Base-by-base conservation (phyloP, 2,113 vertebrate genomes). In the Actinemys pallida region DNA sequence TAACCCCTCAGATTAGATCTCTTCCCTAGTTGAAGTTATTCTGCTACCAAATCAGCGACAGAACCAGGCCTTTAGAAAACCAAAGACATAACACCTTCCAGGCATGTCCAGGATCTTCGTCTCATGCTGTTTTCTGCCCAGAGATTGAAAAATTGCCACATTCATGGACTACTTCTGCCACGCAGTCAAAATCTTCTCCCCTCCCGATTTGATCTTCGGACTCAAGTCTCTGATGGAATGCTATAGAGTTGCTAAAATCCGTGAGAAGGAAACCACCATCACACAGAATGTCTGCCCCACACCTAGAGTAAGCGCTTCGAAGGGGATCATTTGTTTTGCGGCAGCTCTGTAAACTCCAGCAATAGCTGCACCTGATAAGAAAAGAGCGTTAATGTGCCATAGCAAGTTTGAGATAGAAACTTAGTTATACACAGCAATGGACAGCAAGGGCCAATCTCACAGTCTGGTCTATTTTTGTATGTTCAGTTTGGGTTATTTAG, bases 261-360 rank as follows among this genome's bases (percentile, higher is more conserved):
- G 98, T 89, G 99, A 97, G 96, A 99, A 99, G 0, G 99, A 99
- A 97, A 99, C 99, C 65, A 99, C 88, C 80, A 99, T 98, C 25
- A 99, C 98, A 10, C 98, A 99, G 93, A 99, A 99, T 0, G 99
- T 99, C 98, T 99, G 99, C 57, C 99, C 99, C 3, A 99, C 99
- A 12, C 99, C 99, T 19, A 99, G 98, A 76, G 99, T 98, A 42
- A 99, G 98, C 29, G 99, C 99, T 97, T 99, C 99, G 59, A 99
- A 97, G 1, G 99, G 99, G 53, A 99, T 99, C 99, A 99, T 99
- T 79, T 98, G 98, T 95, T 99, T 99, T 92, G 99, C 99, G 0
- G 99, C 99, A 9, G 99, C 99, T 98, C 99, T 99, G 98, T 99
- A 99, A 62, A 99, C 99, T 6, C 99, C 99, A 50, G 99, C 99